Evolutionary conservation across 2,888 invertebrate species (phyloP).

Genomic region (Plagiodera versicolora): DNA sequence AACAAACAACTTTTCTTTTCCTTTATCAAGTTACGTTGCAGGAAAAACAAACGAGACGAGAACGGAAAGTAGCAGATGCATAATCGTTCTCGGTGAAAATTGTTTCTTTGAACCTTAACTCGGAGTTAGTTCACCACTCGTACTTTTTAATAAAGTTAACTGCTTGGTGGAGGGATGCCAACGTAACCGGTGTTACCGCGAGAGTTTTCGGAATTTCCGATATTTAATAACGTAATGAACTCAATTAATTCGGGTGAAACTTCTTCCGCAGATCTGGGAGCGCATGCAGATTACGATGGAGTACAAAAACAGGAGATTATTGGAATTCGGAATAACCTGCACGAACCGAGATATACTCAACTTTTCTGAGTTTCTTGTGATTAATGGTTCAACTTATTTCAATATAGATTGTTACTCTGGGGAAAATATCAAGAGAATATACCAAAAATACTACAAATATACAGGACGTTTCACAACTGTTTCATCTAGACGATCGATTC

Average conservation of each 20-base stretch:
- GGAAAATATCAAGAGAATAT: too few relatives aligned
- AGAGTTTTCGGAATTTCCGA: not conserved
- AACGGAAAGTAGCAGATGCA: not conserved
- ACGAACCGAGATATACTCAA: too few relatives aligned
- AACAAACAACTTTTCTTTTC: not conserved
- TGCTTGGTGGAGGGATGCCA: not conserved
- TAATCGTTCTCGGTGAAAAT: not conserved
- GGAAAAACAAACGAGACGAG: not conserved
- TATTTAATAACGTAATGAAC: not conserved
- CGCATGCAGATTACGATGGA: not conserved
- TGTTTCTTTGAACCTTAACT: not conserved
- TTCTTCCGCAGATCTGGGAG: not conserved
- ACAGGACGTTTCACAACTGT: too few relatives aligned
- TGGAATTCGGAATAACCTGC: too few relatives aligned
- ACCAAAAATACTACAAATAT: too few relatives aligned
- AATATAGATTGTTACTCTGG: too few relatives aligned
- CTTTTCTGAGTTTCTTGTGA: too few relatives aligned
- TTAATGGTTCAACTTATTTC: too few relatives aligned
- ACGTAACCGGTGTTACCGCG: not conserved
- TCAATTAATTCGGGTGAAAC: not conserved
- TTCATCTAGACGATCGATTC: too few relatives aligned
- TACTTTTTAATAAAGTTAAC: constrained; percentile 1
- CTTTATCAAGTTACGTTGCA: not conserved
- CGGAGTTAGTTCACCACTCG: not conserved
- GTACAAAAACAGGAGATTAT: not conserved